Evolutionary conservation across 2,888 invertebrate genomes (phyloP).

Genomic region (Germaria angustata): DNA sequence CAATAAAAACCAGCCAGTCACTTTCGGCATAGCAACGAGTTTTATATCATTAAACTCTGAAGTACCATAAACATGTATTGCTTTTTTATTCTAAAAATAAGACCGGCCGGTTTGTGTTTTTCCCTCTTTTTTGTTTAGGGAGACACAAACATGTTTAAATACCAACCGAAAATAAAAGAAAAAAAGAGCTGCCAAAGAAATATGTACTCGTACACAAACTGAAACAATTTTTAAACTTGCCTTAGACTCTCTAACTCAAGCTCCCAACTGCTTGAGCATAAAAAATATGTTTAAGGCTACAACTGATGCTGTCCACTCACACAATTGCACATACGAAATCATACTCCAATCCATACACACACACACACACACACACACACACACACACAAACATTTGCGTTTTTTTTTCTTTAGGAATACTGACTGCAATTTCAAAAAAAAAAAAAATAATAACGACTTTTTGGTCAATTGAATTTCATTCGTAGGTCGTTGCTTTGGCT

Average conservation of each 20-base stretch:
- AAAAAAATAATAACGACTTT: conserved; percentile 52
- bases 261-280: conserved; percentile 2
- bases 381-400: background rate
- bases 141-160: conserved; percentile 60
- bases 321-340: background rate
- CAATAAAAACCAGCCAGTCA: conserved; percentile 71
- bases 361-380: background rate
- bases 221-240: conserved; percentile 56
- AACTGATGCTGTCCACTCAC: conserved; percentile 23
- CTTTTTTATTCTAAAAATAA: conserved; percentile 61
- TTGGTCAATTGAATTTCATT: conserved; percentile 47
- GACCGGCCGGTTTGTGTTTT: conserved; percentile 61
- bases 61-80: background rate
- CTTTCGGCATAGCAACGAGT: conserved; percentile 77
- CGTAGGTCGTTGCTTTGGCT: background rate
- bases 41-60: conserved; percentile 64
- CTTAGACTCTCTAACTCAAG: conserved; percentile 16
- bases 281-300: background rate
- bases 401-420: background rate
- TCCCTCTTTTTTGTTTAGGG: conserved; percentile 51
- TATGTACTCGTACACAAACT: conserved; percentile 61
- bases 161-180: conserved; percentile 46
- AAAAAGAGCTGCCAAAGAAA: conserved; percentile 26
- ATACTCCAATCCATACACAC: background rate
- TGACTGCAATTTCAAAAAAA: conserved; percentile 31